Evolutionary conservation across 2,888 invertebrate species (phyloP), one percentile per base, ranked within the genome.

Genomic region (Vesta saturnalis): DNA sequence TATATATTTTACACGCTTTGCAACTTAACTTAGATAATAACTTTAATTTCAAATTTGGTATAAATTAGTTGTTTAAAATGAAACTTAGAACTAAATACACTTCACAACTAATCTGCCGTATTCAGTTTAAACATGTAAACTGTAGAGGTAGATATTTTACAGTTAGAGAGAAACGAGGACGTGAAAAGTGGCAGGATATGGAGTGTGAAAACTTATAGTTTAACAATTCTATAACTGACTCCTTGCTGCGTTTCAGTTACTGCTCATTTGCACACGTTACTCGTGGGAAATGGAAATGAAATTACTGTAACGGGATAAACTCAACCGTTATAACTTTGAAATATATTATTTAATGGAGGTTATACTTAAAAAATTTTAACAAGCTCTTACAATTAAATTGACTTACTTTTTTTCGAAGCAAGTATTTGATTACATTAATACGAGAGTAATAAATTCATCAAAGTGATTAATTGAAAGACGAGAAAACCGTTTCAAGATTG

Each of bases 201-300:
- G 52, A 19, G 52, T 21, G 52, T 52, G 21, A 52, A 52, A 52
- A 52, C 52, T 52, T 52, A 52, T 52, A 52, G 52, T 52, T 52
- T 52, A 52, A 52, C 52, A 52, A 19, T 52, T 52, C 52, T 21
- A 52, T 21, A 18, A 18, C 19, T 52, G 19, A 52, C 47, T 52
- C 52, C 12, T 52, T 52, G 19, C 52, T 52, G 12, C 21, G 21
- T 19, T 21, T 21, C 18, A 21, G 52, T 18, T 52, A 19, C 52
- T 52, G 12, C 19, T 52, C 52, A 52, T 52, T 47, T 47, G 15
- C 16, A 16, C 47, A 47, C 47, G 8, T 16, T 47, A 47, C 16
- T 47, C 47, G 16, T 47, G 15, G 43, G 43, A 43, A 43, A 47
- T 16, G 16, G 47, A 47, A 47, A 16, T 14, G 16, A 47, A 47